These are phyloP conservation scores for Rhagologus leucostigma DNA, from an alignment of 2,113 vertebrate species.

Conservation along the genomic window DNA sequence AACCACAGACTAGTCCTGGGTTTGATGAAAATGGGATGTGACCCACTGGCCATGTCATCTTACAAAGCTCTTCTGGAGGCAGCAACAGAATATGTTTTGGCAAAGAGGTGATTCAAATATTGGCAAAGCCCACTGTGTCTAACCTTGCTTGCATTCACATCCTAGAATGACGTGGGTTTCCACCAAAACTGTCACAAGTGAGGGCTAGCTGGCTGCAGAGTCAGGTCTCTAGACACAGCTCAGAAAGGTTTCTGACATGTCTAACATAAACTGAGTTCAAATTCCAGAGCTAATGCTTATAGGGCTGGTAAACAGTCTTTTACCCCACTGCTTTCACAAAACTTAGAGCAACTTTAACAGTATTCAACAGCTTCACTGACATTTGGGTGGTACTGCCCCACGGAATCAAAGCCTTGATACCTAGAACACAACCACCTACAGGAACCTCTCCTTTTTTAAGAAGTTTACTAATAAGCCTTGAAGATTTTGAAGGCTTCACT, in stretches of 20 bases:
- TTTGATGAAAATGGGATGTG: background rate
- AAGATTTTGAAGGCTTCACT: background rate
- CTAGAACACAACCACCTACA: background rate
- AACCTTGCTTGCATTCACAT: background rate
- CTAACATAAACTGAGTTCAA: background rate
- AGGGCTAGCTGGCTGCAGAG: background rate
- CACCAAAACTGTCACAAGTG: background rate
- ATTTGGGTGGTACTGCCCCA: background rate
- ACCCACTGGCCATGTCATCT: background rate
- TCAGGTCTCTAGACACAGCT: background rate
- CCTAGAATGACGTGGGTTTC: background rate
- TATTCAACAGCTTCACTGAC: background rate
- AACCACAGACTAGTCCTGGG: too few relatives aligned
- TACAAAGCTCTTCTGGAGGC: background rate
- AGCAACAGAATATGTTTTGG: background rate
- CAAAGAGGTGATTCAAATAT: background rate
- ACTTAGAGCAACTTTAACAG: background rate
- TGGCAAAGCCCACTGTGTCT: background rate
- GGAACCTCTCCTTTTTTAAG: background rate
- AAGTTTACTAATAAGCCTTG: background rate
- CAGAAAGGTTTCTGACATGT: background rate
- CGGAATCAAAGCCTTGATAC: background rate
- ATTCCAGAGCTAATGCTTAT: background rate
- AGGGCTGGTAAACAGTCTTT: background rate
- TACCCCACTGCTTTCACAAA: background rate